Evolutionary conservation across 2,113 vertebrate species (phyloP), one percentile per base, ranked within the genome.

Genomic region (Mesembrinibis cayennensis): DNA sequence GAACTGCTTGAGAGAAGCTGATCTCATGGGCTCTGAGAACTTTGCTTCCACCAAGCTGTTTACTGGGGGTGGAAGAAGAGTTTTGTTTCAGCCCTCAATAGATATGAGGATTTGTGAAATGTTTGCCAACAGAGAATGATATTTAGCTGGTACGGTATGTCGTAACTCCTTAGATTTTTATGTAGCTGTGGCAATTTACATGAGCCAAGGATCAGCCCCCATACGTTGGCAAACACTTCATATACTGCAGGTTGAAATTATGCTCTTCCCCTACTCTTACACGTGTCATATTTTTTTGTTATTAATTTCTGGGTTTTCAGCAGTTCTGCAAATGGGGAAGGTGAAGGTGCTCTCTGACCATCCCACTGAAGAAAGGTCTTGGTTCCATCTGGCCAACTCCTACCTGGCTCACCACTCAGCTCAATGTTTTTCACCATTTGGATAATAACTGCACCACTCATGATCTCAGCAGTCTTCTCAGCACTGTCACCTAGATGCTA

Each of bases 41-140:
- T 82, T 82, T 77, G 50, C 63, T 92, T 77, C 78, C 63, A 77
- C 27, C 78, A 52, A 82, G 63, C 78, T 82, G 78, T 77, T 92
- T 63, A 34, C 70, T 58, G 90, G 56, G 44, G 71, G 63, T 52
- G 71, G 78, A 63, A 88, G 42, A 50, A 56, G 44, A 73, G 44
- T 50, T 71, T 82, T 71, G 34, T 58, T 82, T 56, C 71, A 58
- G 36, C 63, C 49, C 27, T 50, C 63, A 13, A 18, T 34, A 77
- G 32, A 44, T 19, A 13, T 3, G 22, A 40, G 49, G 44, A 30
- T 20, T 38, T 50, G 50, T 34, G 42, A 82, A 52, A 10, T 77
- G 63, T 92, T 92, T 88, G 91, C 84, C 56, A 63, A 82, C 84
- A 77, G n/a, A 34, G 49, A 18, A 21, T 14, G 27, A 9, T 63